These are phyloP conservation scores for Porites divaricata DNA, from an alignment of 92 coral and sea anemone genomes.

Conservation along the genomic window DNA sequence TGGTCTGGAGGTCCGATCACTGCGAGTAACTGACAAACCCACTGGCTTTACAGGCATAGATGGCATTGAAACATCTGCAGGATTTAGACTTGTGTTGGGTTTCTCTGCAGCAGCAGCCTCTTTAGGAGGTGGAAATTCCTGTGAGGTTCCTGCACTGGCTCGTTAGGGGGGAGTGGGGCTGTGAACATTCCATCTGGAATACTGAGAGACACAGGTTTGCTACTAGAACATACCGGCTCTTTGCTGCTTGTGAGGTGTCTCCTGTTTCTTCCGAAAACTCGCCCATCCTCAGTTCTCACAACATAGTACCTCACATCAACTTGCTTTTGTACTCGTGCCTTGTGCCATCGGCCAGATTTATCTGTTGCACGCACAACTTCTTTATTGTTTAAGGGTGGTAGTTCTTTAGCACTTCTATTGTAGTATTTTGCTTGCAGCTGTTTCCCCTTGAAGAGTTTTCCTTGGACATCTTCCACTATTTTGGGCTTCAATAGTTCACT, in stretches of 20 bases:
- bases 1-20: conserved; percentile 14
- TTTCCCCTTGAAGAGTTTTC: conserved; percentile 20
- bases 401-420: conserved; percentile 42
- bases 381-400: conserved; percentile 24
- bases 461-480: conserved; percentile 25
- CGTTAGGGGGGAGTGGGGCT: background rate
- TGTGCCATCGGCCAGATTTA: conserved; percentile 17
- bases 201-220: background rate
- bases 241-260: conserved; percentile 45
- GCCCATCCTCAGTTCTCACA: conserved; percentile 48
- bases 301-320: conserved; percentile 55
- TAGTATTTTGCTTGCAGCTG: conserved; percentile 44
- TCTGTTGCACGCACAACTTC: too few relatives aligned
- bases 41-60: background rate
- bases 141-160: background rate
- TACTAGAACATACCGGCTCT: background rate
- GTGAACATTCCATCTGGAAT: background rate
- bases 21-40: conserved; percentile 5
- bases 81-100: too few relatives aligned
- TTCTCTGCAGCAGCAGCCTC: background rate
- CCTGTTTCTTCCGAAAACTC: conserved; percentile 34
- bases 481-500: conserved; percentile 46
- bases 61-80: too few relatives aligned
- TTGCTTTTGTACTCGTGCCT: conserved; percentile 45
- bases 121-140: background rate